Conservation (phyloP, 2,888 invertebrate genomes). For the Hylaea fasciaria region DNA sequence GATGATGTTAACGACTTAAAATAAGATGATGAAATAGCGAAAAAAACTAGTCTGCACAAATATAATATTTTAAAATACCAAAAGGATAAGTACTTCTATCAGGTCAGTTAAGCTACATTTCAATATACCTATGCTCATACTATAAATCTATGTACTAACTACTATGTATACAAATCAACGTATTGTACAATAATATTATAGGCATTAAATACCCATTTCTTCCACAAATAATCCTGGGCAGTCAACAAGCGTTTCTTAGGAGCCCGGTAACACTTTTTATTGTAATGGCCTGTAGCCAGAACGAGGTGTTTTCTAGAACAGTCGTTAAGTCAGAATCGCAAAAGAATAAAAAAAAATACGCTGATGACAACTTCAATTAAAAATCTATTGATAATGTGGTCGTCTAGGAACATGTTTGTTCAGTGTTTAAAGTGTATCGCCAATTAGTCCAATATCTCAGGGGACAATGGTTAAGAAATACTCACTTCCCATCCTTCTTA, state of each 20-base stretch:
- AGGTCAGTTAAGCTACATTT: background rate
- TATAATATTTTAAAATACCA: too few species aligned
- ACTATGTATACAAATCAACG: too few species aligned
- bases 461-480: too few species aligned
- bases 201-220: constrained; percentile 75
- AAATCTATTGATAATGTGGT: too few species aligned
- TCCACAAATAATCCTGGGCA: constrained; percentile 77
- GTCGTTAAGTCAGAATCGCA: constrained; percentile 6
- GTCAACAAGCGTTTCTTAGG: constrained; percentile 70
- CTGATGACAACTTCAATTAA: background rate
- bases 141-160: background rate
- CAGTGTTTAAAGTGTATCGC: too few species aligned
- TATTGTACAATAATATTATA: background rate
- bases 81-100: too few species aligned
- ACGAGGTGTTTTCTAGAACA: constrained; percentile 66
- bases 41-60: too few species aligned
- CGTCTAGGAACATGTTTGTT: too few species aligned
- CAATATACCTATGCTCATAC: background rate
- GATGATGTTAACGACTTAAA: too few species aligned
- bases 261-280: constrained; percentile 63
- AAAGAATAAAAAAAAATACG: background rate
- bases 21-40: too few species aligned
- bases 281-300: constrained; percentile 62
- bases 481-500: constrained; percentile 93
- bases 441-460: too few species aligned